A percentile compares a stretch with the other conserved stretches of the same genome.
These are phyloP conservation scores for Oncorhynchus tshawytscha DNA, from an alignment of 2,113 vertebrate species.

Conservation along the genomic window DNA sequence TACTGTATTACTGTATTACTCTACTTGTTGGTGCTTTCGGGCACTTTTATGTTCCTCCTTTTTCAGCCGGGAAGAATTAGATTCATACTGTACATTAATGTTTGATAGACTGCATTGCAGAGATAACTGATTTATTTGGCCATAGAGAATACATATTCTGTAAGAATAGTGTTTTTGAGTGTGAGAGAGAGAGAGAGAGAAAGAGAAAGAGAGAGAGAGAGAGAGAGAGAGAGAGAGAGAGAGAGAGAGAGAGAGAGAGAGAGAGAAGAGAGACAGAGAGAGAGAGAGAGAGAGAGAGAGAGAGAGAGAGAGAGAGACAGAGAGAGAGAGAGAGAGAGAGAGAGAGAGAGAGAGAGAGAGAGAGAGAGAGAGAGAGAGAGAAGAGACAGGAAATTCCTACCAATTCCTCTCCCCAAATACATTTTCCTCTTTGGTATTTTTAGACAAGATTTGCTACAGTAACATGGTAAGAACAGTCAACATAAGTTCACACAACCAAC, in stretches of 20 bases:
- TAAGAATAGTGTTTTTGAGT: background rate
- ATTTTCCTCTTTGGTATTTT: background rate
- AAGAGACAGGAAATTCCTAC: conserved; percentile 36
- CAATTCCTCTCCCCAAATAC: conserved; percentile 14
- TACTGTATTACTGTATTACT: conserved; percentile 13
- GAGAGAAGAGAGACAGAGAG: too few species aligned
- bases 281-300: background rate
- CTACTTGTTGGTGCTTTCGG: conserved; percentile 36
- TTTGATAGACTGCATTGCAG: conserved; percentile 70
- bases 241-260: background rate
- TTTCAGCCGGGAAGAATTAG: conserved; percentile 66
- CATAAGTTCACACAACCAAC: background rate
- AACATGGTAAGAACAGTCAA: background rate
- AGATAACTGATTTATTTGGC: conserved; percentile 54
- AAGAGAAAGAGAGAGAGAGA: too few species aligned
- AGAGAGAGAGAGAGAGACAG: background rate
- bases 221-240: too few species aligned
- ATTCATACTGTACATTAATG: conserved; percentile 70
- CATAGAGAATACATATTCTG: conserved; percentile 32
- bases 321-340: too few species aligned
- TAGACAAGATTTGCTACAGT: background rate
- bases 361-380: background rate
- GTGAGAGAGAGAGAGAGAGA: background rate
- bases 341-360: too few species aligned
- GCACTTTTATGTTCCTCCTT: conserved; percentile 56